phyloP scores from a whole-genome alignment of 2,797 vertebrate species.

The Sebastolobus altivelis region DNA sequence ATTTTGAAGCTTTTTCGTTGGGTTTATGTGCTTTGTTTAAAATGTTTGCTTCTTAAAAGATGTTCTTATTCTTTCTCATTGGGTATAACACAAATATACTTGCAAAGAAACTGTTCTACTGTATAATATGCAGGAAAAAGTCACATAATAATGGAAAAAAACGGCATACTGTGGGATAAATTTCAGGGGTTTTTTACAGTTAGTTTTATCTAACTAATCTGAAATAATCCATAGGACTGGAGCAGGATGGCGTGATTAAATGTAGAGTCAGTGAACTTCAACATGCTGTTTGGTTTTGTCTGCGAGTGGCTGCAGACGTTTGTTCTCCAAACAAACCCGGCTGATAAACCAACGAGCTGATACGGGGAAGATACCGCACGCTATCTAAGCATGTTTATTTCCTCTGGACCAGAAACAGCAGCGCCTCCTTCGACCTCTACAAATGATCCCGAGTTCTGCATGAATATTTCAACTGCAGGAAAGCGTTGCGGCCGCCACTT shows the following conservation, averaged over 20 bases:
- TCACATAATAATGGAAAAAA: not conserved
- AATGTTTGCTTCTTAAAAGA: too few relatives aligned
- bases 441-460: conserved; percentile 59
- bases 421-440: conserved; percentile 37
- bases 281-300: conserved; percentile 10
- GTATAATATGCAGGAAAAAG: not conserved
- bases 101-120: too few relatives aligned
- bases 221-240: not conserved
- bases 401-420: conserved; percentile 18
- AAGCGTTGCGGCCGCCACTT: conserved; percentile 42
- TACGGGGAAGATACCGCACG: not conserved
- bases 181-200: too few relatives aligned
- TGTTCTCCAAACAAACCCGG: conserved; percentile 16
- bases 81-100: too few relatives aligned
- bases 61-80: too few relatives aligned
- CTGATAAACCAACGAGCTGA: conserved; percentile 26
- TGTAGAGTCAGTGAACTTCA: not conserved
- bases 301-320: not conserved
- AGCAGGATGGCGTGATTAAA: not conserved
- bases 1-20: not conserved
- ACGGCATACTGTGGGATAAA: not conserved
- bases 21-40: not conserved
- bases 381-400: conserved; percentile 6
- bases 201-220: not conserved
- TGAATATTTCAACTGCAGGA: conserved; percentile 72